Evolutionary conservation across 1,140 invertebrate genomes (phyloP).

Genomic region (Monomorium pharaonis): DNA sequence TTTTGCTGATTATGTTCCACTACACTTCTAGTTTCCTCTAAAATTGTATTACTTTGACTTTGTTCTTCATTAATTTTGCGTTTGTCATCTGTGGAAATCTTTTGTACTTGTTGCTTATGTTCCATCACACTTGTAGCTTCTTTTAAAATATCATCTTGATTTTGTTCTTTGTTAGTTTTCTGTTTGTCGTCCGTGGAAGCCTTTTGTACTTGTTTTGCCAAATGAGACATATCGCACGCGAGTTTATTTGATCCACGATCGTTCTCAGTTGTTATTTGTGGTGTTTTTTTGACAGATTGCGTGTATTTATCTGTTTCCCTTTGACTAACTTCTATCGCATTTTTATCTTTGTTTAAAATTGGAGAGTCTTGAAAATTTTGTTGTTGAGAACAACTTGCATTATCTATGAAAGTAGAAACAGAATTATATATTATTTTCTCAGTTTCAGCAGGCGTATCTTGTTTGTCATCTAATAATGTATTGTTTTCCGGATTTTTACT

Average conservation of each 20-base stretch:
- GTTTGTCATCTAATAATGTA: not conserved
- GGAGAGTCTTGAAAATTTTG: not conserved
- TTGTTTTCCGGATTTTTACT: not conserved
- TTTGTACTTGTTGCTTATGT: too few relatives aligned
- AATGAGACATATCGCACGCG: not conserved
- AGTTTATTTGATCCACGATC: not conserved
- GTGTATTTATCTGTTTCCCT: not conserved
- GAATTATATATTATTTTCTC: not conserved
- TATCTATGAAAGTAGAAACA: not conserved
- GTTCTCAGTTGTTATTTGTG: not conserved
- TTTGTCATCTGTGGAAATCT: too few relatives aligned
- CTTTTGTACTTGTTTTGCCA: not conserved
- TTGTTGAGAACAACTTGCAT: not conserved
- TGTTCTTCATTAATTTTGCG: too few relatives aligned
- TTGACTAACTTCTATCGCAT: not conserved
- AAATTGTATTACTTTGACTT: too few relatives aligned
- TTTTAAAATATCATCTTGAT: too few relatives aligned
- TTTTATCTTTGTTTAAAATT: not conserved
- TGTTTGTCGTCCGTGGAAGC: not conserved
- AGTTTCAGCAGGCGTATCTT: not conserved
- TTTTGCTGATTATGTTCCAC: too few relatives aligned
- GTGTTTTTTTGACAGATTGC: not conserved
- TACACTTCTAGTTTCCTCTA: not conserved
- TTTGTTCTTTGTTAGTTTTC: not conserved
- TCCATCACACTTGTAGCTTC: too few relatives aligned